Evolutionary conservation across 2,888 invertebrate species (phyloP), one percentile per base, ranked within the genome.

Genomic region (Ditylenchus weischeri): DNA sequence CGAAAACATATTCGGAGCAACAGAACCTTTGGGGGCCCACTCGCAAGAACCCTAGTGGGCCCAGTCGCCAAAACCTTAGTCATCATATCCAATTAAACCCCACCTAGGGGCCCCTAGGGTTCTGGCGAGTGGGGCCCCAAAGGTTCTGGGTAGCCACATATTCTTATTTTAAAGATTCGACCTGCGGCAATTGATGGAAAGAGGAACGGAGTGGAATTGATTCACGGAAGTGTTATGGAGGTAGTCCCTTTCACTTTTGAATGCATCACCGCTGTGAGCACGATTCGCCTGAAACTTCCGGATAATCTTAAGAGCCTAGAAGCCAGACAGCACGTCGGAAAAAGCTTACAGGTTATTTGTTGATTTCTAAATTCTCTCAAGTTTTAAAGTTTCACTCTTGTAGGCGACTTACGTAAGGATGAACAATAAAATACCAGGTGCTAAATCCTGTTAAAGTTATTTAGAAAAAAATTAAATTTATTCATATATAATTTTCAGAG

Each of bases 241-340:
- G 59, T 78, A 4, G 90, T 95, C 0, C 91, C 93, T 8, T 90
- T 95, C 0, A 84, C 90, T 15, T 89, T 92, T 75, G 88, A 89
- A 11, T 86, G 92, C 10, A 89, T 96, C 74, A 88, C 90, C 51
- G 89, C 90, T 81, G 88, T 98, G 59, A 93, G 93, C 77, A 91
- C 93, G 0, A 88, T 95, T 0, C 88, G 95, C 38, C 87, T 96
- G 0, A 91, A 91, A 84, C 90, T 92, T 82, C 94, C 95, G 0
- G 89, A 90, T 76, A 94, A 98, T 36, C 43, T 70, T 51, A 66
- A 67, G 61, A 58, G 49, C 54, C 51, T 49, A 4, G 69, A 69
- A 48, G 70, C 68, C 49, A 29, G 43, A 13, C 43, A 62, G 38
- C 54, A 51, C 19, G 47, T 69, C 19, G 69, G 43, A 4, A 70